These are phyloP conservation scores for Ovibos moschatus DNA, from an alignment of 2,113 vertebrate genomes.

Conservation along the genomic window DNA sequence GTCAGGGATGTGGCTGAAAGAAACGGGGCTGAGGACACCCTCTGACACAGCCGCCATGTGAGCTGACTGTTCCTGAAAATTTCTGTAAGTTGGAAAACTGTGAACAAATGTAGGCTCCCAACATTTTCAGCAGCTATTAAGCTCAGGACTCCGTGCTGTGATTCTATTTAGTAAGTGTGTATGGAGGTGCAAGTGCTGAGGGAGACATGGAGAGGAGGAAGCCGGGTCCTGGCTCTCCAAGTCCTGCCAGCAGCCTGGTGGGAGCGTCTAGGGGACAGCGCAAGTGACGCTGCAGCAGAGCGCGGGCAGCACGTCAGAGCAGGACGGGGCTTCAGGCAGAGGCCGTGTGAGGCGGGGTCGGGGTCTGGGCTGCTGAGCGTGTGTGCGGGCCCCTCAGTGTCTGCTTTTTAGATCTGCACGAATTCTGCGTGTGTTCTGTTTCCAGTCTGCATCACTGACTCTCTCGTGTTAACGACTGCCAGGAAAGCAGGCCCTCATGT, in stretches of 20 bases:
- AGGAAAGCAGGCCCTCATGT: neutral
- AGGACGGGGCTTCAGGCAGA: neutral
- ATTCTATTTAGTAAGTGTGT: neutral
- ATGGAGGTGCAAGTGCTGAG: rapidly evolving
- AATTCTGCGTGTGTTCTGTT: neutral
- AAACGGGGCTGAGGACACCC: neutral
- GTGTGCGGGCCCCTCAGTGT: neutral
- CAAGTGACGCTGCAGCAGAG: neutral
- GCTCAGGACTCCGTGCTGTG: rapidly evolving
- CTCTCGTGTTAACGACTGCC: neutral
- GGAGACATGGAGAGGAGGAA: neutral
- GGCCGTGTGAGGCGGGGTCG: rapidly evolving
- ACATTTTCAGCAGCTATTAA: neutral
- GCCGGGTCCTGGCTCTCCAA: neutral
- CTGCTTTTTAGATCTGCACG: neutral
- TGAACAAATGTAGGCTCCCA: neutral
- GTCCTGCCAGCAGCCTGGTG: too few relatives aligned
- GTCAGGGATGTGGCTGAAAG: neutral
- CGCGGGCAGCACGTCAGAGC: rapidly evolving
- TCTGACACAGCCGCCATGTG: rapidly evolving
- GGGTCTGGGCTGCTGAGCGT: neutral
- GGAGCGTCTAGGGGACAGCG: neutral
- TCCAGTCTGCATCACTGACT: neutral
- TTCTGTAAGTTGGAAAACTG: neutral
- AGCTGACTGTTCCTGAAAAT: neutral